These are phyloP conservation scores for Mellilla xanthometata DNA, from an alignment of 2,888 invertebrate species.

Conservation along the genomic window DNA sequence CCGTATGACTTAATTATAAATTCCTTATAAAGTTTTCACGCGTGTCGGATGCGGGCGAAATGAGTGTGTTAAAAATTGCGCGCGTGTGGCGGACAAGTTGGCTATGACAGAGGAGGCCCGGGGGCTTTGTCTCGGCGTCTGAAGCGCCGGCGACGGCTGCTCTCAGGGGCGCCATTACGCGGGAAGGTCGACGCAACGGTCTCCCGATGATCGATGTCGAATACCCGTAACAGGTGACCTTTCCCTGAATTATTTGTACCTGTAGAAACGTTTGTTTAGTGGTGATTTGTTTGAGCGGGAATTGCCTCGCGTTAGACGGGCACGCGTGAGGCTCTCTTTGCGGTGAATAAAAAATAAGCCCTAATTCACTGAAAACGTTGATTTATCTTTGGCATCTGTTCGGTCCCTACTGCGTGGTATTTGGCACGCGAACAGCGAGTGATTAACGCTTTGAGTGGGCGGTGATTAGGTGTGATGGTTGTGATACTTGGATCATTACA, in stretches of 20 bases:
- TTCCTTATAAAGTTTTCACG: constrained; percentile 68
- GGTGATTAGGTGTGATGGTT: constrained; percentile 17
- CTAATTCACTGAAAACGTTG: constrained; percentile 33
- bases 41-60: constrained; percentile 44
- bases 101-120: constrained; percentile 62
- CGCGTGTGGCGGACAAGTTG: constrained; percentile 56
- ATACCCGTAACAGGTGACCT: constrained; percentile 81
- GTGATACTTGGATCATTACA: constrained; percentile 11
- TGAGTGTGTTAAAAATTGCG: constrained; percentile 57
- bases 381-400: constrained; percentile 48
- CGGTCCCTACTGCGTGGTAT: constrained; percentile 37
- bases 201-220: constrained; percentile 81
- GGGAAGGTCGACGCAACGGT: constrained; percentile 71
- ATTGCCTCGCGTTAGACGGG: constrained; percentile 61
- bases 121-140: constrained; percentile 65
- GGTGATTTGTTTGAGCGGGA: constrained; percentile 75
- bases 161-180: constrained; percentile 76
- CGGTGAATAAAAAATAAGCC: constrained; percentile 45
- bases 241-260: constrained; percentile 78
- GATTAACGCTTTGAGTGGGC: constrained; percentile 24
- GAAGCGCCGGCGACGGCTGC: constrained; percentile 54
- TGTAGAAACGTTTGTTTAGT: constrained; percentile 78
- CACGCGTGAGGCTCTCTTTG: constrained; percentile 47
- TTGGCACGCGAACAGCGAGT: constrained; percentile 25
- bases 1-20: constrained; percentile 63